Evolutionary conservation across 2,888 invertebrate genomes (phyloP).

Genomic region (Balanococcus diminutus): DNA sequence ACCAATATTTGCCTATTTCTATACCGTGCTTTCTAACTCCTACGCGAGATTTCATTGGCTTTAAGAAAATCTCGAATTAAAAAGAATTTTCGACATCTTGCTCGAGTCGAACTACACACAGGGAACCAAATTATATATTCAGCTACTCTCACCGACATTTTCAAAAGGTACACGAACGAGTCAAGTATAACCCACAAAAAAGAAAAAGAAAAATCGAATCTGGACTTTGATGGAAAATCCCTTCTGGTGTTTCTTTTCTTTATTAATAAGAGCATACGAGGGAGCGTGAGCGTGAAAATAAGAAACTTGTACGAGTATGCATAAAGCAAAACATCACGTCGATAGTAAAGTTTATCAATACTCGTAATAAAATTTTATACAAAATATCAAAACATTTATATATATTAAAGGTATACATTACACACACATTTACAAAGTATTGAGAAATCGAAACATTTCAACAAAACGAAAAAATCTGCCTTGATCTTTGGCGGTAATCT

Average conservation of each 20-base stretch:
- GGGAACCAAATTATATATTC: not conserved
- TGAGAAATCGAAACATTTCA: too few relatives aligned
- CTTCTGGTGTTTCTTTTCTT: too few relatives aligned
- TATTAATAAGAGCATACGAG: too few relatives aligned
- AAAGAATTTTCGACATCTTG: not conserved
- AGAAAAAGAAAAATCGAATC: not conserved
- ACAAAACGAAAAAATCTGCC: not conserved
- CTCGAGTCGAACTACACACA: too few relatives aligned
- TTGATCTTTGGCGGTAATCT: not conserved
- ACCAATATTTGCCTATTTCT: not conserved
- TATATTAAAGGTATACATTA: not conserved
- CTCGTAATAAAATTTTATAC: not conserved
- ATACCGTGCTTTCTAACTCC: too few relatives aligned
- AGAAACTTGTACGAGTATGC: too few relatives aligned
- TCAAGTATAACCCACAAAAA: not conserved
- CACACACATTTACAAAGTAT: not conserved
- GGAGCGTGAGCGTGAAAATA: too few relatives aligned
- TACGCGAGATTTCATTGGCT: not conserved
- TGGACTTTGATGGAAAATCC: not conserved
- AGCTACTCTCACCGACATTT: not conserved
- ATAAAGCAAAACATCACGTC: not conserved
- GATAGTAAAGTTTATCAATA: not conserved
- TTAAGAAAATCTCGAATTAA: not conserved
- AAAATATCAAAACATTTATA: not conserved
- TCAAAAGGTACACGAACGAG: not conserved